Evolutionary conservation across 2,113 vertebrate genomes (phyloP).

Genomic region (Ictalurus punctatus): DNA sequence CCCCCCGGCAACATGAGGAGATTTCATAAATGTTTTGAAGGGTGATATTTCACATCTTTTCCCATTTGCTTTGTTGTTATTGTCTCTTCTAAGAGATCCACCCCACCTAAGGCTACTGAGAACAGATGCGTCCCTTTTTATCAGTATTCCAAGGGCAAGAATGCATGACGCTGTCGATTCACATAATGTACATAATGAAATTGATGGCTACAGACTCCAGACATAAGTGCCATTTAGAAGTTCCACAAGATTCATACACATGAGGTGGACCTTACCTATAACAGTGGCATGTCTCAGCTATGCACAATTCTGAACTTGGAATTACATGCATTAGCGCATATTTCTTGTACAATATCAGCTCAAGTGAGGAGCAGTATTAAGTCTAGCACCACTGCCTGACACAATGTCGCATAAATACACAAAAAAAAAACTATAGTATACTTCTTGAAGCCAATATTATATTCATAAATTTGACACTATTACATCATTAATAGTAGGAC

Average conservation of each 20-base stretch:
- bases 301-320: background rate
- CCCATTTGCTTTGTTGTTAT: slow-evolving; percentile 8
- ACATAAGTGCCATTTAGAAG: background rate
- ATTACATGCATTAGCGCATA: background rate
- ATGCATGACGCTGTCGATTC: background rate
- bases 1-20: background rate
- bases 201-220: background rate
- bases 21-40: slow-evolving; percentile 30
- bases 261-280: background rate
- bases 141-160: slow-evolving; percentile 9
- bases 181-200: slow-evolving; percentile 15
- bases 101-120: background rate
- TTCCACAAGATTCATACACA: background rate
- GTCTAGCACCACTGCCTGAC: background rate
- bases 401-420: background rate
- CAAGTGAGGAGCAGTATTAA: background rate
- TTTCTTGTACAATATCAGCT: background rate
- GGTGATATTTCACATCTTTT: slow-evolving; percentile 4
- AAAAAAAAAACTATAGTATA: background rate
- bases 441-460: background rate
- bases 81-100: slow-evolving; percentile 5
- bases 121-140: slow-evolving; percentile 17
- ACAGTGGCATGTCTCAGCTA: background rate
- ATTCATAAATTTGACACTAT: background rate
- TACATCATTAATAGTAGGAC: background rate